These are phyloP conservation scores for Ricordea florida DNA, from an alignment of 92 coral and sea anemone species.

Conservation along the genomic window DNA sequence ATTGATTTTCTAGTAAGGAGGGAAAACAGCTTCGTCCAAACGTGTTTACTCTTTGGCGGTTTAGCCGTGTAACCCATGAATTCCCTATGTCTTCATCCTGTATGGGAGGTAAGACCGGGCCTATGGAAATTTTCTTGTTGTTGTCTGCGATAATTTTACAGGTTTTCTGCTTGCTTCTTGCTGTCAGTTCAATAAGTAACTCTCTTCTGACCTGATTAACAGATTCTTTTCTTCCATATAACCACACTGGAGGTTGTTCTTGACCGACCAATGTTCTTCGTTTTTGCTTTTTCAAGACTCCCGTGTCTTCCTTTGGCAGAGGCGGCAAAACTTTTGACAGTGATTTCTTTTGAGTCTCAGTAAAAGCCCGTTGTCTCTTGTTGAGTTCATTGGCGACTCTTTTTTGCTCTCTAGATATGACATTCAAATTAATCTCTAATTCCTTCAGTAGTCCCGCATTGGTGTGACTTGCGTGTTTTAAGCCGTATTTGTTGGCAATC, in stretches of 20 bases:
- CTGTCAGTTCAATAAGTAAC: conserved; percentile 47
- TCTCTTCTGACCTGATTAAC: conserved; percentile 34
- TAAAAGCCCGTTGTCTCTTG: conserved; percentile 59
- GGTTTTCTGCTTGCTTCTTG: conserved; percentile 70
- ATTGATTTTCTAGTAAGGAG: conserved; percentile 20
- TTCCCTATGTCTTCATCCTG: background rate
- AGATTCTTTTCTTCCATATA: conserved; percentile 23
- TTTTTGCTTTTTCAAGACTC: background rate
- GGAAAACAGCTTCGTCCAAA: conserved; percentile 60
- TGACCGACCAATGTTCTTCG: background rate
- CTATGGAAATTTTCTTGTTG: conserved; percentile 26
- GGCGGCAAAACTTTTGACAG: conserved; percentile 68
- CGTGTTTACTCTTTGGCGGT: background rate
- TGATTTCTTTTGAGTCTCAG: conserved; percentile 58
- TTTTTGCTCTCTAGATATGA: conserved; percentile 60
- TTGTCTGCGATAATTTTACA: conserved; percentile 60
- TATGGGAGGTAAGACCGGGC: conserved; percentile 4
- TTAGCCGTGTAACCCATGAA: background rate
- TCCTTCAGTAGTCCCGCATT: conserved; percentile 77
- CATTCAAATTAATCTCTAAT: conserved; percentile 62
- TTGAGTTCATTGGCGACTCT: conserved; percentile 62
- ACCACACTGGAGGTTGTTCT: conserved; percentile 20
- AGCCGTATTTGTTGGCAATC: conserved; percentile 79
- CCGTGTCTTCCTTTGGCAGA: conserved; percentile 1
- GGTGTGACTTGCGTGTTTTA: conserved; percentile 77